These are phyloP conservation scores for Bombus superbus DNA, from an alignment of 1,140 invertebrate genomes.

Conservation along the genomic window DNA sequence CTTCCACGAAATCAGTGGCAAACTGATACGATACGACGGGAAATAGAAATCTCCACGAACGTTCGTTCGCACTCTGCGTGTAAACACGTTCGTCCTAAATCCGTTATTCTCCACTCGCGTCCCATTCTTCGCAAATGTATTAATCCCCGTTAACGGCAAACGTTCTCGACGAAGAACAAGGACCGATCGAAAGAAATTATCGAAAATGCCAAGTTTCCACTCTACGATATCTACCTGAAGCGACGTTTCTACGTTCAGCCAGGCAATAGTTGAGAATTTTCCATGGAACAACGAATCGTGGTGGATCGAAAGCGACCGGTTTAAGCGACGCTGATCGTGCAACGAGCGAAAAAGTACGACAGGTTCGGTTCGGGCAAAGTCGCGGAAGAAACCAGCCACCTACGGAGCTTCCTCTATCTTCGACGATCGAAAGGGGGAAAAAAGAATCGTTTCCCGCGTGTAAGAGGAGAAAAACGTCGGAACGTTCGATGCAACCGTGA, in stretches of 20 bases:
- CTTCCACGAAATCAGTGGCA: too few relatives aligned
- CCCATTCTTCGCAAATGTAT: too few relatives aligned
- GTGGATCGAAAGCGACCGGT: neutral
- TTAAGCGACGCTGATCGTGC: neutral
- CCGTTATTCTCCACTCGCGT: too few relatives aligned
- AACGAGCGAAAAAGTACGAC: neutral
- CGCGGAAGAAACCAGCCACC: neutral
- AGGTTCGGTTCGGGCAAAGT: neutral
- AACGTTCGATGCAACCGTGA: conserved; percentile 1
- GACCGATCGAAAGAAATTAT: neutral
- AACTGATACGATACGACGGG: too few relatives aligned
- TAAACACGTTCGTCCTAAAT: too few relatives aligned
- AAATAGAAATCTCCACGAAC: too few relatives aligned
- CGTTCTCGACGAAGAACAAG: too few relatives aligned
- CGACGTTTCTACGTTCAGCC: neutral
- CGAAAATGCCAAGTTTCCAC: neutral
- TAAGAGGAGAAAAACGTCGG: neutral
- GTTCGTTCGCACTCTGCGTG: too few relatives aligned
- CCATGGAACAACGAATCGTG: neutral
- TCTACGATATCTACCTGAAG: neutral
- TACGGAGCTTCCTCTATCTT: neutral
- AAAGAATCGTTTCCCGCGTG: neutral
- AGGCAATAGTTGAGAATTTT: neutral
- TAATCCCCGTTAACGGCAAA: too few relatives aligned
- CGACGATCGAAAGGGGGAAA: neutral